Evolutionary conservation across 2,797 vertebrate species (phyloP), one percentile per base, ranked within the genome.

Genomic region (Anisognathus igniventris): DNA sequence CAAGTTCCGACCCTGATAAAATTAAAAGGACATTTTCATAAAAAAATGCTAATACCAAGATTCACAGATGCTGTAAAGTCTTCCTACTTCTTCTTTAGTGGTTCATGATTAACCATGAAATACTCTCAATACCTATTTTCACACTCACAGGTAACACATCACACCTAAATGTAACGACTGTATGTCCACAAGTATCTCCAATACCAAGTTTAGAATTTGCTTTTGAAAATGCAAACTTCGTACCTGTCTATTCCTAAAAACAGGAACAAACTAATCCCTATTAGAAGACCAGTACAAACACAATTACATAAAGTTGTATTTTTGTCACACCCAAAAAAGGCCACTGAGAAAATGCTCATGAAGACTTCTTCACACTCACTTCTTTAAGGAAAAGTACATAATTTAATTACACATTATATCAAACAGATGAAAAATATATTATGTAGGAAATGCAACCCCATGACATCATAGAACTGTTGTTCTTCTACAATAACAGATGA

Each of bases 1-100:
- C 97, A 99, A 97, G 97, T 99, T 99, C 57, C 99, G 98, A 95
- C 99, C 99, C 99, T 99, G 91, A 81, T 31, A 88, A 94, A 90
- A 96, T 65, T 65, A 92, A 71, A 95, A 44, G 18, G 60, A 72
- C 3, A 24, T 82, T 91, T 91, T 93, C 61, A 81, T 61, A 3
- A 45, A 67, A 68, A 39, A 65, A 51, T 12, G 56, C 37, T 45
- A 71, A 92, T 61, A 51, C 3, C 30, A 68, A 74, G 42, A 54
- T 35, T 76, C 18, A 39, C 39, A 86, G 25, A 57, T 4, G 75
- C 51, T 12, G 5, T 50, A 51, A 78, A 74, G 40, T 67, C 50
- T 80, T 90, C 79, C 87, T 65, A 73, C 5, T 33, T 54, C 30
- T 71, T 90, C 40, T 87, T 88, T 20, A 66, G 45, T 11, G 79